Percentiles rank a stretch among this genome's conserved stretches.
Conservation (phyloP, 2,797 vertebrate genomes). For the Girardinus metallicus region DNA sequence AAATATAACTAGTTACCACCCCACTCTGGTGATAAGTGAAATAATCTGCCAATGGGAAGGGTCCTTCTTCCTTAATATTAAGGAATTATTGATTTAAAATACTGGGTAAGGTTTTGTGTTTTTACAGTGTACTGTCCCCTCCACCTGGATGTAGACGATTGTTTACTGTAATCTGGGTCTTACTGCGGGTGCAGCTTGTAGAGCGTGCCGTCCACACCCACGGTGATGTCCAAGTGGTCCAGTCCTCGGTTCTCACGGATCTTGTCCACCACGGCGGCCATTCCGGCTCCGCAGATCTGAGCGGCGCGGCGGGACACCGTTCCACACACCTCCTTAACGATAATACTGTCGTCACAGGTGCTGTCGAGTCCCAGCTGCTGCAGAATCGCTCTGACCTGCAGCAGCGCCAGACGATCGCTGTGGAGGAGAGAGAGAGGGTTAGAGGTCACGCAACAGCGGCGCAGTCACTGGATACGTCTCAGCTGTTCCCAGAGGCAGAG, state of each 20-base stretch:
- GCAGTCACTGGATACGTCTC: conserved; percentile 58
- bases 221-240: conserved; percentile 91
- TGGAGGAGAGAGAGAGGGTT: conserved; percentile 18
- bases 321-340: conserved; percentile 94
- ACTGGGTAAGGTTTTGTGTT: neutral
- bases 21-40: too few species aligned
- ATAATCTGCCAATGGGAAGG: neutral
- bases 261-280: conserved; percentile 97
- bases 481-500: conserved; percentile 65
- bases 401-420: conserved; percentile 95
- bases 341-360: conserved; percentile 98
- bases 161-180: conserved; percentile 62
- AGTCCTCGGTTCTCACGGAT: conserved; percentile 94
- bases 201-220: conserved; percentile 96
- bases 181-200: conserved; percentile 99
- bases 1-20: too few species aligned
- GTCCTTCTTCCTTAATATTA: neutral
- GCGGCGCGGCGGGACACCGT: conserved; percentile 91
- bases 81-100: neutral
- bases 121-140: neutral
- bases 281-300: conserved; percentile 94
- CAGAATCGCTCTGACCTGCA: conserved; percentile 95
- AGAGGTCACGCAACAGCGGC: conserved; percentile 60
- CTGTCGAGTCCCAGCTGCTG: conserved; percentile 96
- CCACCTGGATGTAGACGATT: neutral